Conservation (phyloP, 2,797 vertebrate genomes). For the Etheostoma perlongum region DNA sequence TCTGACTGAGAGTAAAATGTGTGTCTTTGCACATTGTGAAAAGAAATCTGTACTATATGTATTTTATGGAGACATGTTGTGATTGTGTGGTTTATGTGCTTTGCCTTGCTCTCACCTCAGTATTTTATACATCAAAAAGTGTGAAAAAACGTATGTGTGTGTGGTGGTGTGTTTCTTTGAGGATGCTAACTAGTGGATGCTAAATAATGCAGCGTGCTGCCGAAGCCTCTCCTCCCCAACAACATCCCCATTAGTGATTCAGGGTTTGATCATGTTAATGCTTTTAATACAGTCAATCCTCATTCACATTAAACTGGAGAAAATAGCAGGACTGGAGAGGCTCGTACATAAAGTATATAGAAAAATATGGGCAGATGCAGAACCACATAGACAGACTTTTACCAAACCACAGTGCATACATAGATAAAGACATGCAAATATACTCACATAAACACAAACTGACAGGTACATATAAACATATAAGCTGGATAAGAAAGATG, state of each 20-base stretch:
- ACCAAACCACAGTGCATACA: conserved; percentile 20
- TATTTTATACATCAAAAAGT: conserved; percentile 51
- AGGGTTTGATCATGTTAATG: conserved; percentile 80
- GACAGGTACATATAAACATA: conserved; percentile 20
- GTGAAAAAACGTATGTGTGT: conserved; percentile 38
- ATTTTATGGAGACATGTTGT: conserved; percentile 49
- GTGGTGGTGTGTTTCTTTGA: conserved; percentile 56
- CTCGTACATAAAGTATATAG: conserved; percentile 29
- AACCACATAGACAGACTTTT: conserved; percentile 21
- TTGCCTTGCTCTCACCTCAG: conserved; percentile 40
- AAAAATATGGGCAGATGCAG: conserved; percentile 25
- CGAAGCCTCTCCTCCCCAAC: conserved; percentile 75
- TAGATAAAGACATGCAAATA: conserved; percentile 27
- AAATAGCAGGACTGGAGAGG: conserved; percentile 37
- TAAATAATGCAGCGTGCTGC: conserved; percentile 81
- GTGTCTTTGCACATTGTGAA: conserved; percentile 5
- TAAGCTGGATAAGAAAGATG: conserved; percentile 5
- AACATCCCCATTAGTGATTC: conserved; percentile 77
- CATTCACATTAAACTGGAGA: conserved; percentile 66
- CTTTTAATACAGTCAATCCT: conserved; percentile 75
- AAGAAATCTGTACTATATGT: conserved; percentile 19
- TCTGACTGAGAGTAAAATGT: conserved; percentile 32
- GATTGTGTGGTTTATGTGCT: conserved; percentile 43
- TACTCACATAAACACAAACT: conserved; percentile 26
- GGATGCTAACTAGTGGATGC: conserved; percentile 68